Percentiles rank a stretch among this genome's conserved stretches.
Evolutionary conservation across 2,888 invertebrate genomes (phyloP).

Genomic region (Morinoia aosen): DNA sequence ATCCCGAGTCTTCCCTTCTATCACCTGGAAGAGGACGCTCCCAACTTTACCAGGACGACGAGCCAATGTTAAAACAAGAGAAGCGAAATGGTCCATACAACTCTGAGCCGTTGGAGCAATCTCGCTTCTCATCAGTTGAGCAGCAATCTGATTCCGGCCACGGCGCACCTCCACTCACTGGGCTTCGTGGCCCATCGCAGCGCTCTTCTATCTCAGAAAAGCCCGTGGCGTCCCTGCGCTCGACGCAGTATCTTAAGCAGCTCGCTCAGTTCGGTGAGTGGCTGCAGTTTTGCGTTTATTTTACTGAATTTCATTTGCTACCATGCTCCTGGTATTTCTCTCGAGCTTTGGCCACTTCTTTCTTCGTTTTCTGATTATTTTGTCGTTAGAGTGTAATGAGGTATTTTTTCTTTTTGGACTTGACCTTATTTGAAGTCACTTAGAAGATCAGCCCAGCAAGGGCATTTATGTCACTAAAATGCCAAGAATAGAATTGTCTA

Average conservation of each 20-base stretch:
- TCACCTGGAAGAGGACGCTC: background rate
- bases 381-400: background rate
- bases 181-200: background rate
- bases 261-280: constrained; percentile 23
- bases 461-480: no score
- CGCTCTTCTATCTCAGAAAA: constrained; percentile 1
- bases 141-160: constrained; percentile 30
- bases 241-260: background rate
- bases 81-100: background rate
- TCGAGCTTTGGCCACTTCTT: background rate
- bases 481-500: no score
- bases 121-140: constrained; percentile 36
- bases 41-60: constrained; percentile 3
- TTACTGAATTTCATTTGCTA: background rate
- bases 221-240: background rate
- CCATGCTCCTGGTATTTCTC: background rate
- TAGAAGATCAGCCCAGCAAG: no score
- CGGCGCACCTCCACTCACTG: background rate
- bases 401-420: background rate
- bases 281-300: background rate
- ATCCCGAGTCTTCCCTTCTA: background rate
- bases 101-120: constrained; percentile 5
- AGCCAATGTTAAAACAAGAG: background rate
- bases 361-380: background rate
- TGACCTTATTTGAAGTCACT: no score